phyloP scores from a whole-genome alignment of 37 sponge, comb jelly and placozoan genomes.

The Petrosia ficiformis region DNA sequence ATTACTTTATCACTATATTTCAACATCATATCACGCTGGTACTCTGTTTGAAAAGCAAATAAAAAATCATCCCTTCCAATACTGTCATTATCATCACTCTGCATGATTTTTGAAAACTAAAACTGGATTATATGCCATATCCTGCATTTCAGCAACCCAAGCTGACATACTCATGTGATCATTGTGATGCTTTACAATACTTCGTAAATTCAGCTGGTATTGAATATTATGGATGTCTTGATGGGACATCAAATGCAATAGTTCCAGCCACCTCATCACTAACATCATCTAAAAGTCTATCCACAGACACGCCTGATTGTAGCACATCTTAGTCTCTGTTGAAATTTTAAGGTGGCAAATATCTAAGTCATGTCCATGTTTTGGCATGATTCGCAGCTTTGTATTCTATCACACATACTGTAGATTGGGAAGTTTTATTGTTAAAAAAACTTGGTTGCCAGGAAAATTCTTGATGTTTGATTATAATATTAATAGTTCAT shows the following conservation, averaged over 20 bases:
- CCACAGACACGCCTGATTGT: neutral
- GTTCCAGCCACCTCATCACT: neutral
- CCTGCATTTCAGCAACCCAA: constrained; percentile 15
- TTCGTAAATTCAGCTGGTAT: neutral
- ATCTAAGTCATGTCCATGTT: no score
- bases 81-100: constrained; percentile 1
- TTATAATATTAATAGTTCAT: no score
- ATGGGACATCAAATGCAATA: neutral
- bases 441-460: no score
- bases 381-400: no score
- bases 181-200: constrained; percentile 12
- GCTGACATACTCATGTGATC: constrained; percentile 10
- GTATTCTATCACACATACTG: no score
- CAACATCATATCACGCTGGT: constrained; percentile 16
- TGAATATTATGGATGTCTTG: neutral
- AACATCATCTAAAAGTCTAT: constrained; percentile 1
- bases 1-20: constrained; percentile 11
- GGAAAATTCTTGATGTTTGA: no score
- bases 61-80: neutral
- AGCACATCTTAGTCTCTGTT: neutral
- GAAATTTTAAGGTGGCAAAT: neutral
- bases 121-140: constrained; percentile 5
- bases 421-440: no score
- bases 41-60: constrained; percentile 3
- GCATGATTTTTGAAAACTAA: constrained; percentile 7